phyloP scores from a whole-genome alignment of 2,797 vertebrate species.

The Mormyrops boulengeri region DNA sequence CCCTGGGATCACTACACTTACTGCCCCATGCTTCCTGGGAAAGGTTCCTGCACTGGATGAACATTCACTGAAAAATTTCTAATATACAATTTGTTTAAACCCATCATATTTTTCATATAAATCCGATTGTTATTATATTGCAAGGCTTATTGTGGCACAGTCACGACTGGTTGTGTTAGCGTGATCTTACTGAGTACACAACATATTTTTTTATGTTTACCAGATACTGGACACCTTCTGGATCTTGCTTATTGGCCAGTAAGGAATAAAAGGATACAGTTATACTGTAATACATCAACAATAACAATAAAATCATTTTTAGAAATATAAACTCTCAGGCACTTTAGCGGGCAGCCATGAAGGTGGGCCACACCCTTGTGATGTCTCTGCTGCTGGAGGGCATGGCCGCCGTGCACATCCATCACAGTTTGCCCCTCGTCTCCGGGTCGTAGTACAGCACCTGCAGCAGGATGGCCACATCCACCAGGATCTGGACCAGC shows the following conservation, averaged over 20 bases:
- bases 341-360: not conserved
- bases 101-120: not conserved
- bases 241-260: not conserved
- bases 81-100: not conserved
- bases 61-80: not conserved
- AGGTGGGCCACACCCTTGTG: not conserved
- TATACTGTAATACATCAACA: not conserved
- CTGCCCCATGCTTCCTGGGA: not conserved
- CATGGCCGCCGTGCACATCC: slow-evolving; percentile 21
- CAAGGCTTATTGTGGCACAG: not conserved
- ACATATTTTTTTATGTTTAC: not conserved
- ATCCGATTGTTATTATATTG: not conserved
- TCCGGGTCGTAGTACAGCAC: slow-evolving; percentile 61
- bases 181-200: not conserved
- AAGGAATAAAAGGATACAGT: not conserved
- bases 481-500: slow-evolving; percentile 63
- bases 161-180: not conserved
- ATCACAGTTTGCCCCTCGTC: slow-evolving; percentile 54
- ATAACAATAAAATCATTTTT: not conserved
- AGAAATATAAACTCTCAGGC: not conserved
- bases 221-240: not conserved
- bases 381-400: not conserved
- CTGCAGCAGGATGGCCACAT: slow-evolving; percentile 67
- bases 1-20: not conserved
- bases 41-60: not conserved